Base-by-base conservation (phyloP, 2,888 invertebrate genomes). In the Lysandra coridon region DNA sequence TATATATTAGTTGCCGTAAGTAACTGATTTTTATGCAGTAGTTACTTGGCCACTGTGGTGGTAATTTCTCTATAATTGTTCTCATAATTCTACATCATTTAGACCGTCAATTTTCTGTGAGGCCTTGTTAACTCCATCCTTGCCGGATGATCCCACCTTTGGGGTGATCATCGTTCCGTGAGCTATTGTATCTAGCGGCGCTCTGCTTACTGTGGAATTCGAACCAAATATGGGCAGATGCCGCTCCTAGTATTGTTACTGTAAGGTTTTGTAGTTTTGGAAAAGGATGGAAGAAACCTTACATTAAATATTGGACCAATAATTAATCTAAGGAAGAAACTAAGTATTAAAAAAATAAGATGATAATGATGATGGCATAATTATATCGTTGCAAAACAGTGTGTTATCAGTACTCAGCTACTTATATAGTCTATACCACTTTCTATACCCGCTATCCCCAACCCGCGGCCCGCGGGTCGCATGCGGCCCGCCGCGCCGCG, bases 201-300 rank as follows among this genome's bases (percentile, higher is more conserved):
- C 88, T 88, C 86, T 83, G 86, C 81, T 86, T 87, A 86, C 84
- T 87, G 86, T 85, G 90, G 90, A 89, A 92, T 91, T 90, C 91
- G 84, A 80, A 80, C 93, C 93, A 86, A 92, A 92, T 92, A 92
- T 91, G 92, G 92, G 86, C 85, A 82, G 85, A 83, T 84, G 83
- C 85, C 82, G 79, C 81, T 80, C 79, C 82, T 78, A 78, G 73
- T 83, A 86, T 88, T 89, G 86, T 87, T 84, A 86, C 14, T 33
- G 33, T 33, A 75, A 12, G 30, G 30, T 49, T 33, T 69, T 30
- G 12, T 49, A 75, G n/a, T 49, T 30, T 1, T 17, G 17, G 17
- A 69, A 69, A 30, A 33, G 2, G 1, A 12, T 30, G 23, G n/a
- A n/a, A 60, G 14, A 12, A 49, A 7, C 44, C 10, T 7, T 49